A percentile compares a stretch with the other conserved stretches of the same genome.
Evolutionary conservation across 2,888 invertebrate genomes (phyloP).

Genomic region (Andricus curvator): DNA sequence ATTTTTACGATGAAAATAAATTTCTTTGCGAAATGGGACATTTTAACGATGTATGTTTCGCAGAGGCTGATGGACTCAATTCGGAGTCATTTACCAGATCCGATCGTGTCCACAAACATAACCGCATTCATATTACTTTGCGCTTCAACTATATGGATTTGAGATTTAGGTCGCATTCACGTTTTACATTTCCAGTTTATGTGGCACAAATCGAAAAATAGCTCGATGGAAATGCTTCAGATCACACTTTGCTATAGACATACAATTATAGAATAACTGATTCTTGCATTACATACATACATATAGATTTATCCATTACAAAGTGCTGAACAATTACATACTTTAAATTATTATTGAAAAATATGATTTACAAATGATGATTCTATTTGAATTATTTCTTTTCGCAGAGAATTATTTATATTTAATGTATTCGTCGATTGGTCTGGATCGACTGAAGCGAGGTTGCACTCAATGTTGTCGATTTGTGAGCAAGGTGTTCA

Average conservation of each 20-base stretch:
- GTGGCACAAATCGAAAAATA: conserved; percentile 22
- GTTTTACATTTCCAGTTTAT: conserved; percentile 33
- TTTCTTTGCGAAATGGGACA: conserved; percentile 11
- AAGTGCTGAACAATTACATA: too few species aligned
- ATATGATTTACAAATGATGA: too few species aligned
- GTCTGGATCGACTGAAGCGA: conserved; percentile 1
- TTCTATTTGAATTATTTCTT: too few species aligned
- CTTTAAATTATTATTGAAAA: too few species aligned
- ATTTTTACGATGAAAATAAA: neutral
- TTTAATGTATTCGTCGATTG: too few species aligned
- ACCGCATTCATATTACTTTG: conserved; percentile 25
- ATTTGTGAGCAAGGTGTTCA: neutral
- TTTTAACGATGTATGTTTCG: neutral
- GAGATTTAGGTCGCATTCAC: conserved; percentile 29
- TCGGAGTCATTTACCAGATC: conserved; percentile 33
- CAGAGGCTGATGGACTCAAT: neutral
- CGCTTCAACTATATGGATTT: conserved; percentile 23
- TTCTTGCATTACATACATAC: neutral
- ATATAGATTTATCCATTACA: too few species aligned
- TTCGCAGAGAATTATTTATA: too few species aligned
- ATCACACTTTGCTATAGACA: neutral
- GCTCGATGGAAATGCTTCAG: conserved; percentile 10
- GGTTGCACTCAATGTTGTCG: conserved; percentile 10
- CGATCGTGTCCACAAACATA: conserved; percentile 29
- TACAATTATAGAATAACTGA: neutral